Base-by-base conservation (phyloP, 2,888 invertebrate species). In the Choreutis nemorana region DNA sequence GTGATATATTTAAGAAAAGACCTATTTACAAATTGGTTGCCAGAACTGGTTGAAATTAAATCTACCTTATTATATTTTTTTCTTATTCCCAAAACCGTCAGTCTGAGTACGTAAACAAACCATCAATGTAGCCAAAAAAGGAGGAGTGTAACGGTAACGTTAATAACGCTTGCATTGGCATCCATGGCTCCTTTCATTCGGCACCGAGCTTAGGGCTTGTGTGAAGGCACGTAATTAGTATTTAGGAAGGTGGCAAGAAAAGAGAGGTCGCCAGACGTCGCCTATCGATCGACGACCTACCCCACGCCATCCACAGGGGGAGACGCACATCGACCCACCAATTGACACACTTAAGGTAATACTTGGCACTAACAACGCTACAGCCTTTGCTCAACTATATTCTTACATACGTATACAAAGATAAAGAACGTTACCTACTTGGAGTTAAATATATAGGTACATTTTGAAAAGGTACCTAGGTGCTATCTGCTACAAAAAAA, bases 231-330 rank as follows among this genome's bases (percentile, higher is more conserved):
- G 77, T 78, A 78, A 78, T 78, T 78, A 78, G 78, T 78, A 78
- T 78, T 78, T 78, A 78, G 78, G 77, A 77, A 78, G 77, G 77
- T 77, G 75, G 77, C 75, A 78, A 77, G 77, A 75, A 77, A 73
- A 68, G 73, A 62, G 75, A 75, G 77, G 75, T 75, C 73, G 75
- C 82, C 82, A 83, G 83, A 83, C 83, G 83, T 79, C 80, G 81
- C 75, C 79, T 83, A 83, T 83, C 83, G 83, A 83, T 83, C 80
- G 65, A 48, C 81, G 81, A 81, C 83, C 82, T 73, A 64, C 75
- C 77, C 70, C 75, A 71, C 73, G 61, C 60, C 56, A 11, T 10
- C 23, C 9, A 32, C 48, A 34, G 61, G 64, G 65, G 54, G 62
- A 61, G 65, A 77, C 77, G 75, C 78, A 73, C 77, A 73, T 71